Percentiles rank a stretch among this genome's conserved stretches.
Conservation (phyloP, 2,113 vertebrate genomes). For the Fulmarus glacialis region DNA sequence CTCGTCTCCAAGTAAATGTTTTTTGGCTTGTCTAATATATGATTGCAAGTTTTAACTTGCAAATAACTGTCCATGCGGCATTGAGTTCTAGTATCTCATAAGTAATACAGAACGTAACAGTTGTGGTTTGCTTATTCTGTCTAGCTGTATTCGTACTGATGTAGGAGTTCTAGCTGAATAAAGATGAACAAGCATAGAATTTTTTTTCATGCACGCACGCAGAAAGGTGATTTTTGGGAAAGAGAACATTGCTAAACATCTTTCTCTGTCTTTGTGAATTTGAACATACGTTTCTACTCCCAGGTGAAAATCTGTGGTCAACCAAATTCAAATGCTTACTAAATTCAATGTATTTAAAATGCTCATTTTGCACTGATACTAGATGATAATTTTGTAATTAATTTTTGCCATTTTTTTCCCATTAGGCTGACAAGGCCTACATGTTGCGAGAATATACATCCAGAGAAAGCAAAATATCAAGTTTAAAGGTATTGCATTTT, state of each 20-base stretch:
- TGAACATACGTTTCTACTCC: neutral
- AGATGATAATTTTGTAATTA: neutral
- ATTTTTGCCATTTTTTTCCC: neutral
- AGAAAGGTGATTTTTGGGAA: neutral
- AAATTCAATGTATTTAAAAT: neutral
- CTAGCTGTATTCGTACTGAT: neutral
- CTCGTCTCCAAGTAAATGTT: neutral
- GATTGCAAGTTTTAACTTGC: neutral
- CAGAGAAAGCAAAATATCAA: conserved; percentile 89
- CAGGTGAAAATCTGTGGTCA: neutral
- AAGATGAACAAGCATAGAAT: neutral
- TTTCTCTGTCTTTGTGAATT: neutral
- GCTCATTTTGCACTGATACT: neutral
- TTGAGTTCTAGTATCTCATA: neutral
- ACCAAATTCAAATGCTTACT: neutral
- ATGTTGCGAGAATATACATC: conserved; percentile 95
- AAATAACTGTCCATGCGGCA: neutral
- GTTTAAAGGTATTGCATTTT: conserved; percentile 82
- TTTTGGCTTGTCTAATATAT: neutral
- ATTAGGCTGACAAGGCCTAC: conserved; percentile 86
- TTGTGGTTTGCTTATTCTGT: neutral
- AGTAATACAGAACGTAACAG: neutral
- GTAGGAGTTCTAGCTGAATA: neutral
- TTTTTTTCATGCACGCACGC: neutral
- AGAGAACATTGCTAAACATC: neutral